Conservation (phyloP, 37 sponge, comb jelly and placozoan species). For the Agelas oroides region DNA sequence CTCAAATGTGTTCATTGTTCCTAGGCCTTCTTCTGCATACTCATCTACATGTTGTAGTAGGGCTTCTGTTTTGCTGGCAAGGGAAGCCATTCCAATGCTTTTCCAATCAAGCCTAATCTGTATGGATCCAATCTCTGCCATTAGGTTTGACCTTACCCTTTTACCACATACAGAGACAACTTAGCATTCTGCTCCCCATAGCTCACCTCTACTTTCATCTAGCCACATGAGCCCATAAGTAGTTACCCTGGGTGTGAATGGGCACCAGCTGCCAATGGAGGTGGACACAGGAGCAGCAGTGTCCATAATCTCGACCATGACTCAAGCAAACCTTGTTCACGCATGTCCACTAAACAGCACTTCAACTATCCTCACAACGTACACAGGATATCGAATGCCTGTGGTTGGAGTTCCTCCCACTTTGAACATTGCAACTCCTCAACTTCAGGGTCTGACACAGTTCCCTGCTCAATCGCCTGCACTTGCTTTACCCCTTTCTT, state of each 20-base stretch:
- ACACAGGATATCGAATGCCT: too few relatives aligned
- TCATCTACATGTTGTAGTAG: constrained; percentile 16
- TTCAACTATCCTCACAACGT: too few relatives aligned
- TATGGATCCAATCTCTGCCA: constrained; percentile 47
- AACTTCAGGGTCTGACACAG: too few relatives aligned
- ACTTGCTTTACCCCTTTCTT: too few relatives aligned
- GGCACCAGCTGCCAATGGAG: too few relatives aligned
- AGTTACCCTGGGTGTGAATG: too few relatives aligned
- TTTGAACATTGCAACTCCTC: background rate
- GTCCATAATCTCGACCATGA: too few relatives aligned
- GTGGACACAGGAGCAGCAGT: constrained; percentile 22
- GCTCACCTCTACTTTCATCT: background rate
- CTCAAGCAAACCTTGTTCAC: too few relatives aligned
- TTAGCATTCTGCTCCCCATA: background rate
- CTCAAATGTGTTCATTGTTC: constrained; percentile 5
- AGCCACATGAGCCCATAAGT: too few relatives aligned
- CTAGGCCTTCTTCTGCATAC: constrained; percentile 6
- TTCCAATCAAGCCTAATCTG: constrained; percentile 37
- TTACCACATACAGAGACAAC: background rate
- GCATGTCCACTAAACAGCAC: too few relatives aligned
- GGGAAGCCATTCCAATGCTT: background rate
- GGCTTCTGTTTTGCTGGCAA: background rate
- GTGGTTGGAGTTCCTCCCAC: too few relatives aligned
- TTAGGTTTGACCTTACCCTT: background rate
- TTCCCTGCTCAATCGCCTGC: too few relatives aligned